Evolutionary conservation across 2,797 vertebrate genomes (phyloP).

Genomic region (Rhabdophis nuchalis): DNA sequence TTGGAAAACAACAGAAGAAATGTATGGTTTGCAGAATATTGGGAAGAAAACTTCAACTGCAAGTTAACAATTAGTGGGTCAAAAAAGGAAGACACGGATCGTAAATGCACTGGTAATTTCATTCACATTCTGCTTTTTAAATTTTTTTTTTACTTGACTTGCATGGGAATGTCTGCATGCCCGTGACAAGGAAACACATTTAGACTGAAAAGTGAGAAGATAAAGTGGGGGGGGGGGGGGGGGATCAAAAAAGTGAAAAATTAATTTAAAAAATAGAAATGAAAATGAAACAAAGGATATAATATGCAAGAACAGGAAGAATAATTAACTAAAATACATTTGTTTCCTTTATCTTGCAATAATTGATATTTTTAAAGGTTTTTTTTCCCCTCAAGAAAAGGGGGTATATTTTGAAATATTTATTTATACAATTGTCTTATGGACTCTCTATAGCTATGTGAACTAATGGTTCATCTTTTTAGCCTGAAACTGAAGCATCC

Average conservation of each 20-base stretch:
- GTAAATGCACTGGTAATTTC: conserved; percentile 89
- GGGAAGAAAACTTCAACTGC: conserved; percentile 96
- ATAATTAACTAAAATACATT: neutral
- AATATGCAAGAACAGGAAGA: conserved; percentile 18
- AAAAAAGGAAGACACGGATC: conserved; percentile 86
- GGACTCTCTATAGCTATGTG: neutral
- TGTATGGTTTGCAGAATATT: conserved; percentile 94
- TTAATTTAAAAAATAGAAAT: conserved; percentile 16
- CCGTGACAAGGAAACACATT: conserved; percentile 39
- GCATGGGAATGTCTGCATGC: neutral
- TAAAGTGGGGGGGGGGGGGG: no score
- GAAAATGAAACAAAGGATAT: conserved; percentile 36
- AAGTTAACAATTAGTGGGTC: conserved; percentile 86
- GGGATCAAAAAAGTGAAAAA: no score
- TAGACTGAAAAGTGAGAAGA: conserved; percentile 45
- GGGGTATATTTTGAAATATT: neutral
- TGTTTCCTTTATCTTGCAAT: conserved; percentile 27
- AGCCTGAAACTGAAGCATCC: neutral
- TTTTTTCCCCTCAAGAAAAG: neutral
- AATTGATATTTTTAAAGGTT: conserved; percentile 14
- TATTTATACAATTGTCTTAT: neutral
- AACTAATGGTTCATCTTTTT: neutral
- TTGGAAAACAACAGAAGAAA: conserved; percentile 93
- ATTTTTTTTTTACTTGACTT: fast-evolving
- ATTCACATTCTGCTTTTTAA: neutral